Percentiles rank a stretch among this genome's conserved stretches.
phyloP scores from a whole-genome alignment of 2,888 invertebrate genomes.

The Andrena flavipes region DNA sequence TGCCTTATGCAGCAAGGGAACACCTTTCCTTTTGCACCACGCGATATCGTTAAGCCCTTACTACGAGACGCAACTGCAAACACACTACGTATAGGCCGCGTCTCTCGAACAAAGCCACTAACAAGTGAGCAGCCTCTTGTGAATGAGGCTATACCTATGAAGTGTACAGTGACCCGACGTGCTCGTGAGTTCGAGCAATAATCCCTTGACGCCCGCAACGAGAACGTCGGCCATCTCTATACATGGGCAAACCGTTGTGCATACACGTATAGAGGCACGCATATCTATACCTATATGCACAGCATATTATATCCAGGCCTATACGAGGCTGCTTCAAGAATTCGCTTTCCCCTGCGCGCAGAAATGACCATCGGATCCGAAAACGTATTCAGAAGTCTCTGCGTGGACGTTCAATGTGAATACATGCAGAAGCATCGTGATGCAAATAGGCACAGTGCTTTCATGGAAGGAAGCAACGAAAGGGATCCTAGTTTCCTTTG shows the following conservation, averaged over 20 bases:
- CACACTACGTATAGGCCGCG: conserved; percentile 7
- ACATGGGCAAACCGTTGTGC: neutral
- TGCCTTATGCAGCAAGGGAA: no score
- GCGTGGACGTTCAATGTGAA: neutral
- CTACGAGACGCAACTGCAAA: conserved; percentile 25
- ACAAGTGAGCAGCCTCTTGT: conserved; percentile 61
- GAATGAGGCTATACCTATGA: conserved; percentile 67
- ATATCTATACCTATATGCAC: conserved; percentile 10
- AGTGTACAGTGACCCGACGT: conserved; percentile 73
- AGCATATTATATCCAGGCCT: conserved; percentile 42
- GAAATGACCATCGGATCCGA: conserved; percentile 51
- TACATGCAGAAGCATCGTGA: neutral
- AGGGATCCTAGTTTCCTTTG: neutral
- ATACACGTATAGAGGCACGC: neutral
- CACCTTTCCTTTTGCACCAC: conserved; percentile 22
- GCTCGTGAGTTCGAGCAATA: conserved; percentile 74
- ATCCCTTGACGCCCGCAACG: conserved; percentile 75
- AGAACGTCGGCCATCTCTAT: conserved; percentile 43
- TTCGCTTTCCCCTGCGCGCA: conserved; percentile 54
- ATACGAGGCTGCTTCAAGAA: conserved; percentile 43
- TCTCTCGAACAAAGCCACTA: conserved; percentile 49
- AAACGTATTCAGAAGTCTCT: conserved; percentile 29
- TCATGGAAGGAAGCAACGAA: conserved; percentile 3
- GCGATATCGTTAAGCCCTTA: conserved; percentile 45
- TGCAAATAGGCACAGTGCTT: neutral